These are phyloP conservation scores for Scomber japonicus DNA, from an alignment of 2,113 vertebrate genomes.

Conservation along the genomic window DNA sequence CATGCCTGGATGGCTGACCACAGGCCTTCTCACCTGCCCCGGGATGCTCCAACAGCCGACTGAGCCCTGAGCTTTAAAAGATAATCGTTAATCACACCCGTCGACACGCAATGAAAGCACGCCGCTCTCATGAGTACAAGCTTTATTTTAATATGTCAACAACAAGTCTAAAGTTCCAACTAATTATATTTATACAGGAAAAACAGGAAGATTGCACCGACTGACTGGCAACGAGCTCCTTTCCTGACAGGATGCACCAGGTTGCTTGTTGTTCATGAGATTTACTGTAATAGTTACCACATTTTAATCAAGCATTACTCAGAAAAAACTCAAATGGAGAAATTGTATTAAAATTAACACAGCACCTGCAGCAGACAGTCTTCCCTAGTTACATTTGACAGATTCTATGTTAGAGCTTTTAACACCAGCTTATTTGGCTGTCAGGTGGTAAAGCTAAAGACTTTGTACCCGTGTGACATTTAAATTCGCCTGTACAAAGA, in stretches of 20 bases:
- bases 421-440: slow-evolving; percentile 55
- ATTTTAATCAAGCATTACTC: neutral
- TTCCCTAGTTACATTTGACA: slow-evolving; percentile 41
- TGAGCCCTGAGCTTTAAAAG: slow-evolving; percentile 13
- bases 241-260: neutral
- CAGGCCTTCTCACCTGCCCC: slow-evolving; percentile 50
- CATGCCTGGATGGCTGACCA: slow-evolving; percentile 30
- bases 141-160: too few species aligned
- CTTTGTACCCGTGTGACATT: slow-evolving; percentile 57
- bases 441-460: slow-evolving; percentile 46
- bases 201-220: too few species aligned
- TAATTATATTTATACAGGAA: too few species aligned
- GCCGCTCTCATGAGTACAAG: neutral
- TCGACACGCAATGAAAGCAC: slow-evolving; percentile 11
- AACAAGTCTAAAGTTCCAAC: too few species aligned
- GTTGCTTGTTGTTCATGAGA: neutral
- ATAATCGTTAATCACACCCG: slow-evolving; percentile 26
- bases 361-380: slow-evolving; percentile 11
- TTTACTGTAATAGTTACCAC: neutral
- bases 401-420: slow-evolving; percentile 40
- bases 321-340: neutral
- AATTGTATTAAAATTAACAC: slow-evolving; percentile 7
- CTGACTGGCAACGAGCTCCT: neutral
- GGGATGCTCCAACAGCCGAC: slow-evolving; percentile 27
- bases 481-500: slow-evolving; percentile 47